Evolutionary conservation across 64 coral and sea anemone species (phyloP), one percentile per base, ranked within the genome.

Genomic region (Porites australiensis): DNA sequence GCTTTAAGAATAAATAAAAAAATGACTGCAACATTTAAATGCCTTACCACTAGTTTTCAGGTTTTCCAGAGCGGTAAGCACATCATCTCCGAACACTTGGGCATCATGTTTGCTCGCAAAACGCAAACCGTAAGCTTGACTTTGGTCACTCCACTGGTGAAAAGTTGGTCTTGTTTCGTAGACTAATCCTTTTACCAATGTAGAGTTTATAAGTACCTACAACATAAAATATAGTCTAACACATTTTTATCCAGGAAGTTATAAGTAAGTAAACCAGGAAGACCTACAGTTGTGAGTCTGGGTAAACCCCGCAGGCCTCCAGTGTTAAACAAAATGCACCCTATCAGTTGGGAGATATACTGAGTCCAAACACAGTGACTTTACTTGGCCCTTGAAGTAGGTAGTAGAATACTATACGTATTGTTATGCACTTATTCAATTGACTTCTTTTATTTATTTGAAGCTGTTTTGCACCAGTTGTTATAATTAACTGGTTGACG

Each of bases 101-200:
- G 97, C 97, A 95, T 98, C 97, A 44, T 94, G 94, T 61, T 74
- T 96, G 10, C 91, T 94, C 55, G 84, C 72, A 50, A 98, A 98
- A 88, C 96, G 96, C 77, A 98, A 80, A 27, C 97, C 97, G 89
- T 98, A 98, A 16, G 96, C 97, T 77, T 98, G 97, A n/a, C 97
- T 82, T 46, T 98, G 97, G 49, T 98, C 97, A 64, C 97, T 92
- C 97, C 97, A 98, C 67, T 98, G 97, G 72, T 98, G 97, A 83
- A 98, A 98, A 19, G 97, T 96, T 20, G 97, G 97, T 62, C 94
- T 98, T 5, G 97, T 94, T 86, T 95, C 91, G 49, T 98, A 98
- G 52, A 96, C 94, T 50, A 98, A 88, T 44, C 94, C 94, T 44
- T 89, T 83, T 13, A 91, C 91, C 15, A 98, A 75, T 50, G 97